phyloP scores from a whole-genome alignment of 2,113 vertebrate genomes.

The Sturnira hondurensis region DNA sequence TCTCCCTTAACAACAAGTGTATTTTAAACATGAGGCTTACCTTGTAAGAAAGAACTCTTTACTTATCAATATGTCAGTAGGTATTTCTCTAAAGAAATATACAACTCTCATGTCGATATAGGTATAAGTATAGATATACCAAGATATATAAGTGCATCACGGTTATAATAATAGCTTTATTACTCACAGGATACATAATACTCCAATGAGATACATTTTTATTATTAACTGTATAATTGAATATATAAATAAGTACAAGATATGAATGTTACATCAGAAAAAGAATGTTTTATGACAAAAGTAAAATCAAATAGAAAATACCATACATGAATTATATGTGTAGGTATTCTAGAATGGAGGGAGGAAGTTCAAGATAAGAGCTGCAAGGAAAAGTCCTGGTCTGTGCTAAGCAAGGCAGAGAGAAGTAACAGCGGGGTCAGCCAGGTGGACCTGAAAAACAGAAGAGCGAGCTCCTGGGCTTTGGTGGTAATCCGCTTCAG shows the following conservation, averaged over 20 bases:
- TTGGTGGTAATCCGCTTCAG: not conserved
- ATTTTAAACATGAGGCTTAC: slow-evolving; percentile 50
- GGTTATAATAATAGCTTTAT: not conserved
- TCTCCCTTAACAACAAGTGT: slow-evolving; percentile 1
- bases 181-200: not conserved
- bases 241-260: not conserved
- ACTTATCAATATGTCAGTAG: not conserved
- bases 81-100: slow-evolving; percentile 3
- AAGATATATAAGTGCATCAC: not conserved
- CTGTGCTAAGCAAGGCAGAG: not conserved
- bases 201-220: not conserved
- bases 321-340: not conserved
- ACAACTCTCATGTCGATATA: not conserved
- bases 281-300: not conserved
- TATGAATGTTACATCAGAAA: not conserved
- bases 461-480: not conserved
- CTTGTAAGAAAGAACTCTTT: slow-evolving; percentile 45
- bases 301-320: not conserved
- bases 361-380: not conserved
- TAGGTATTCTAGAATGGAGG: not conserved
- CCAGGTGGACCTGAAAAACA: not conserved
- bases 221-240: not conserved
- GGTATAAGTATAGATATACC: not conserved
- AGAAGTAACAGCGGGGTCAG: not conserved
- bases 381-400: not conserved